Conservation (phyloP, 2,113 vertebrate species). For the Cyphomyrus plagiostoma region DNA sequence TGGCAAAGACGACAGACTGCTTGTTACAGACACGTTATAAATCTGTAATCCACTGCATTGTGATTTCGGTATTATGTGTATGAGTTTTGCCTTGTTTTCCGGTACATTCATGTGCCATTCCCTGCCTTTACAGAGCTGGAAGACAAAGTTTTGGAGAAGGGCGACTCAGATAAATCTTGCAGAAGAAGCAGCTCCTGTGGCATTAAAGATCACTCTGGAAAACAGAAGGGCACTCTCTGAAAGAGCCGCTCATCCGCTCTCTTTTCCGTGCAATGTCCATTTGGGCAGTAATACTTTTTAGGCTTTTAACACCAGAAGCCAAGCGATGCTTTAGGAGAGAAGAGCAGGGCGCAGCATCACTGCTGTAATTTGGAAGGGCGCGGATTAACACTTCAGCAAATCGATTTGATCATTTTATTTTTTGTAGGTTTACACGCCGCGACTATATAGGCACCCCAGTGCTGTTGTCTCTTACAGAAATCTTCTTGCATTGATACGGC, state of each 20-base stretch:
- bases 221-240: conserved; percentile 50
- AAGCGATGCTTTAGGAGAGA: conserved; percentile 25
- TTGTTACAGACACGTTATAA: neutral
- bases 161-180: conserved; percentile 49
- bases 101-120: conserved; percentile 9
- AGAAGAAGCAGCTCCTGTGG: conserved; percentile 66
- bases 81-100: neutral
- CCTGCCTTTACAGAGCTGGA: conserved; percentile 66
- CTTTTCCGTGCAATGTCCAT: conserved; percentile 37
- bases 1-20: neutral
- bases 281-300: conserved; percentile 2
- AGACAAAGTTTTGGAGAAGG: conserved; percentile 66
- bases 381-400: neutral
- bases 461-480: neutral
- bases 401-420: neutral
- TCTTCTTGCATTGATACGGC: neutral
- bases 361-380: neutral
- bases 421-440: neutral
- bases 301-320: conserved; percentile 19
- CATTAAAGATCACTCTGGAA: conserved; percentile 76
- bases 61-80: conserved; percentile 22
- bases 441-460: neutral
- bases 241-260: conserved; percentile 35
- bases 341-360: conserved; percentile 25
- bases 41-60: neutral